A percentile compares a stretch with the other conserved stretches of the same genome.
Conservation (phyloP, 37 sponge, comb jelly and placozoan species). For the Amphimedon queenslandica region DNA sequence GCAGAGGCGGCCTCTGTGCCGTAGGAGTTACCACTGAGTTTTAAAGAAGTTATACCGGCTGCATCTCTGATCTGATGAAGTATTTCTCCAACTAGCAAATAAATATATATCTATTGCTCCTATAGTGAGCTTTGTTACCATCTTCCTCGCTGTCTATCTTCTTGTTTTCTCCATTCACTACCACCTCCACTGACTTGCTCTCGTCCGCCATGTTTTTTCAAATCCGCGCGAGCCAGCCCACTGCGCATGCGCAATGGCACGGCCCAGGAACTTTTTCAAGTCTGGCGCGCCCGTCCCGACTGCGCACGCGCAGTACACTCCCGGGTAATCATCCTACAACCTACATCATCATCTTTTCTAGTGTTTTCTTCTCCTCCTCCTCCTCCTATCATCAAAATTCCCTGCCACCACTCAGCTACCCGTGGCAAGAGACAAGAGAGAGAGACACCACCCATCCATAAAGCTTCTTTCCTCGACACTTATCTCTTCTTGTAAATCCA, state of each 20-base stretch:
- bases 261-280: not conserved
- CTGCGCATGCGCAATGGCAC: slow-evolving; percentile 18
- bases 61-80: slow-evolving; percentile 66
- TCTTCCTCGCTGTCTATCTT: slow-evolving; percentile 68
- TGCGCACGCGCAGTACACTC: slow-evolving; percentile 1
- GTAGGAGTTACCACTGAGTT: slow-evolving; percentile 89
- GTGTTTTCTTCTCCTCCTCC: no score
- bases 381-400: no score
- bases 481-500: no score
- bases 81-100: slow-evolving; percentile 67
- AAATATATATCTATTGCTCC: not conserved
- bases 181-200: not conserved
- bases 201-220: not conserved
- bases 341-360: no score
- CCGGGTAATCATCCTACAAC: no score
- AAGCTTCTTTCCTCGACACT: no score
- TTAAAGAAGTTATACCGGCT: slow-evolving; percentile 57
- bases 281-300: not conserved
- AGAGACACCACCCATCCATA: no score
- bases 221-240: slow-evolving; percentile 8
- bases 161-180: slow-evolving; percentile 11
- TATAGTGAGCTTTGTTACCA: slow-evolving; percentile 28
- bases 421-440: no score
- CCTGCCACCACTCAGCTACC: no score
- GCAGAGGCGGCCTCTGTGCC: slow-evolving; percentile 88